A percentile compares a stretch with the other conserved stretches of the same genome.
phyloP scores from a whole-genome alignment of 2,888 invertebrate species.

The Lamellibrachia satsuma region DNA sequence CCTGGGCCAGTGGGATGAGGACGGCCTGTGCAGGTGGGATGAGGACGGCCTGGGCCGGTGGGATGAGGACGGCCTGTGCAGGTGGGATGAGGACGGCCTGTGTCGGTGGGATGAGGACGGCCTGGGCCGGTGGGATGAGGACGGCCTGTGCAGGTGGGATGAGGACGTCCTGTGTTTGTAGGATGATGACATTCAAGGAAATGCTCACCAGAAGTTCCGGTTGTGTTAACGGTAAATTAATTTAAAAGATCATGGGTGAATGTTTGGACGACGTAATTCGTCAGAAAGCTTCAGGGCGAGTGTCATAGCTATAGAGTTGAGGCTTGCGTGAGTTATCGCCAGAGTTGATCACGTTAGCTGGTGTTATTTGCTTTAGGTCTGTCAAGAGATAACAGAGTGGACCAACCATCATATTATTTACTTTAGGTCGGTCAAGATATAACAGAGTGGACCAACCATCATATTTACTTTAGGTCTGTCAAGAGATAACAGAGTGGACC shows the following conservation, averaged over 20 bases:
- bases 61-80: too few relatives aligned
- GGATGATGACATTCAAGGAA: neutral
- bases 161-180: too few relatives aligned
- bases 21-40: too few relatives aligned
- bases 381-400: neutral
- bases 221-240: neutral
- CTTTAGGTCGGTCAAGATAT: neutral
- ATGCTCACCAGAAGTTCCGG: neutral
- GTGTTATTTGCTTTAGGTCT: neutral
- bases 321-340: neutral
- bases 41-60: too few relatives aligned
- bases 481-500: neutral
- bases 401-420: neutral
- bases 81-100: too few relatives aligned
- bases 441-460: neutral
- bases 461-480: neutral
- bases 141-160: too few relatives aligned
- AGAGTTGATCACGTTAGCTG: too few relatives aligned
- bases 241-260: neutral
- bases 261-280: neutral
- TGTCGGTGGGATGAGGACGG: too few relatives aligned
- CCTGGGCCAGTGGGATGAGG: too few relatives aligned
- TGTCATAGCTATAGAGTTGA: too few relatives aligned
- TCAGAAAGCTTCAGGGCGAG: too few relatives aligned
- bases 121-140: too few relatives aligned